Conservation (phyloP, 2,113 vertebrate species). For the Poeciliopsis prolifica region DNA sequence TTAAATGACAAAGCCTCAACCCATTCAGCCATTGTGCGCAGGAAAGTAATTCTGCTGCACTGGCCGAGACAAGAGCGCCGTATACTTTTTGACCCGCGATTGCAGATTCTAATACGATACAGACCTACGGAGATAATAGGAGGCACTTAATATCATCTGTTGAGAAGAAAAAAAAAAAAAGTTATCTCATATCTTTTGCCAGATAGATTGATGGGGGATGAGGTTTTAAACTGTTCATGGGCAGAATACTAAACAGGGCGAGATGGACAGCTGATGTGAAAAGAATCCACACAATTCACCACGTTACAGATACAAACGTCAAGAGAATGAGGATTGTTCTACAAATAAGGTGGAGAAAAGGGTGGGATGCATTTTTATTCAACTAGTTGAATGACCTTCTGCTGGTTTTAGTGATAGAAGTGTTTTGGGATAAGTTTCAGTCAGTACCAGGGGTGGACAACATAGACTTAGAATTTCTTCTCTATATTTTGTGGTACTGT, state of each 20-base stretch:
- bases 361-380: no score
- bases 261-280: slow-evolving; percentile 64
- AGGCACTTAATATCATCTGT: slow-evolving; percentile 97
- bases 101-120: slow-evolving; percentile 99
- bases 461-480: no score
- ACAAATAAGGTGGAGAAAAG: no score
- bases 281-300: not conserved
- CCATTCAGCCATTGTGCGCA: slow-evolving; percentile 98
- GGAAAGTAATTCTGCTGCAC: slow-evolving; percentile 98
- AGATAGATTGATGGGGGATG: slow-evolving; percentile 76
- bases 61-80: slow-evolving; percentile 90
- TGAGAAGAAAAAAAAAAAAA: slow-evolving; percentile 75
- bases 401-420: no score
- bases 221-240: slow-evolving; percentile 91
- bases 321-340: no score
- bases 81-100: slow-evolving; percentile 93
- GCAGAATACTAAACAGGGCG: slow-evolving; percentile 91
- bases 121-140: slow-evolving; percentile 98
- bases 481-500: no score
- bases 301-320: not conserved
- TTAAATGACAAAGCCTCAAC: slow-evolving; percentile 99
- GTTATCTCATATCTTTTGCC: slow-evolving; percentile 96
- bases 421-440: no score
- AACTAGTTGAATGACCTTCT: no score
- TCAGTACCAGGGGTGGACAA: no score